Conservation (phyloP, 2,888 invertebrate genomes). For the Limnephilus marmoratus region DNA sequence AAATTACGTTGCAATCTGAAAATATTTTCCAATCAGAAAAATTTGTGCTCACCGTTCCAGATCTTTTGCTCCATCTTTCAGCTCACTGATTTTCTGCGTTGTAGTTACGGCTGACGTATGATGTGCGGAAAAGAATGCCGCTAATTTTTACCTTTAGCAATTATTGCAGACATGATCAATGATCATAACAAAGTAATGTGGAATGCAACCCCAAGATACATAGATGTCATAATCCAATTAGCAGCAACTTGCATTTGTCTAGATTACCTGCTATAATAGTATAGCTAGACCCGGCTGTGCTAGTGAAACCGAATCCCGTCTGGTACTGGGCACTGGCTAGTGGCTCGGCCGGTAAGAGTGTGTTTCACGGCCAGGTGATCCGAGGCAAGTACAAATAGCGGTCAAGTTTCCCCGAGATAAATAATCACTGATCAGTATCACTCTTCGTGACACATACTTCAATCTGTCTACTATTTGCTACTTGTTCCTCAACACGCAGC, state of each 20-base stretch:
- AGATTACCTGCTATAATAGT: background rate
- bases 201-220: background rate
- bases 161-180: too few relatives aligned
- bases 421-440: background rate
- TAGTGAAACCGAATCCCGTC: background rate
- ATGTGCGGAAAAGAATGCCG: too few relatives aligned
- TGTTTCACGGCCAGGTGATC: background rate
- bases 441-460: background rate
- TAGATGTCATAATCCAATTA: background rate
- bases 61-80: too few relatives aligned
- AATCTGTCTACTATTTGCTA: background rate
- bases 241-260: background rate
- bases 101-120: too few relatives aligned
- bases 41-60: too few relatives aligned
- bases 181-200: background rate
- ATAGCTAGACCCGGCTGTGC: background rate
- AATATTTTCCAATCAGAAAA: too few relatives aligned
- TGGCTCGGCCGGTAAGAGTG: background rate
- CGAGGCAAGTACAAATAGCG: background rate
- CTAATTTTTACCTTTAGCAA: too few relatives aligned
- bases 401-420: constrained; percentile 22
- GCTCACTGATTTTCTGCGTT: too few relatives aligned
- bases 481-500: background rate
- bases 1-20: too few relatives aligned
- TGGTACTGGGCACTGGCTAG: background rate